Percentiles rank a stretch among this genome's conserved stretches.
Evolutionary conservation across 2,888 invertebrate species (phyloP).

Genomic region (Hofmannophila pseudospretella): DNA sequence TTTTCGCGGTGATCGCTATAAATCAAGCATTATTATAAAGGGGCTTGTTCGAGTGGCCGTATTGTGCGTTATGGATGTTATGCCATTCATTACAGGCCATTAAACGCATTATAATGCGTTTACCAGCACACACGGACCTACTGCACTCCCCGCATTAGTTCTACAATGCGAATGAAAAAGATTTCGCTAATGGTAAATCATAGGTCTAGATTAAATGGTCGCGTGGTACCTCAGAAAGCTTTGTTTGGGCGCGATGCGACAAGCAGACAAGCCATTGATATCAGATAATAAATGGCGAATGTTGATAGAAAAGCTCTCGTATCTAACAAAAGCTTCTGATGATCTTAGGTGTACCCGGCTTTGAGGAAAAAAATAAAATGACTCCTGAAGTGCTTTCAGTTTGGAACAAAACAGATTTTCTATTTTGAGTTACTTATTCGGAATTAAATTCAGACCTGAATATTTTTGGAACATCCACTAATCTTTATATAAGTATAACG

Average conservation of each 20-base stretch:
- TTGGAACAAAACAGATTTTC: too few species aligned
- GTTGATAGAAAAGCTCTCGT: slow-evolving; percentile 48
- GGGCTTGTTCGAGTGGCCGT: slow-evolving; percentile 69
- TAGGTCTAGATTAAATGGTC: slow-evolving; percentile 42
- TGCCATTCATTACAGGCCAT: slow-evolving; percentile 77
- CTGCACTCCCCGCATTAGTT: slow-evolving; percentile 15
- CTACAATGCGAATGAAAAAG: slow-evolving; percentile 18
- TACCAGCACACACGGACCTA: slow-evolving; percentile 39
- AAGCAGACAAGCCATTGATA: slow-evolving; percentile 70
- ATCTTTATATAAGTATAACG: too few species aligned
- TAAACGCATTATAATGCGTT: slow-evolving; percentile 69
- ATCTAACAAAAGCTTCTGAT: slow-evolving; percentile 22
- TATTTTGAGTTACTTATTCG: too few species aligned
- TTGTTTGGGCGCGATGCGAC: slow-evolving; percentile 73
- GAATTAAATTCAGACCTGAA: too few species aligned
- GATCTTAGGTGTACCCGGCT: too few species aligned
- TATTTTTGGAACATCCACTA: too few species aligned
- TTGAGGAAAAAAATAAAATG: too few species aligned
- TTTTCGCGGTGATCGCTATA: slow-evolving; percentile 61
- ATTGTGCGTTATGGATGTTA: slow-evolving; percentile 77
- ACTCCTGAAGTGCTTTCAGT: too few species aligned
- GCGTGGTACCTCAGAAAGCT: slow-evolving; percentile 59
- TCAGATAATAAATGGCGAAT: slow-evolving; percentile 66
- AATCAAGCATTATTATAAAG: slow-evolving; percentile 73
- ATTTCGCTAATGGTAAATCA: slow-evolving; percentile 37